Conservation (phyloP, 2,797 vertebrate species). For the Myiothlypis coronata region DNA sequence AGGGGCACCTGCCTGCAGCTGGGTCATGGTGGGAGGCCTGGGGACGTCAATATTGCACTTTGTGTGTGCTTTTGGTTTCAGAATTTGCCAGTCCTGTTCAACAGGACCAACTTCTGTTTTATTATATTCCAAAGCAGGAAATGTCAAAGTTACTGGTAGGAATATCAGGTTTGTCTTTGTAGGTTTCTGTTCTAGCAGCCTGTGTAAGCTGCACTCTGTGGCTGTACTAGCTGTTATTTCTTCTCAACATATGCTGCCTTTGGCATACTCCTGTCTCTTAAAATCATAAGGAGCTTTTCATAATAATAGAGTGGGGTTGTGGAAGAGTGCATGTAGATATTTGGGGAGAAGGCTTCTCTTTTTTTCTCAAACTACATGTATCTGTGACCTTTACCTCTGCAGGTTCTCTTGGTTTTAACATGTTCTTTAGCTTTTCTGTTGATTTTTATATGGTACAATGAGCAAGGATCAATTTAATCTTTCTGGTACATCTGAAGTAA, state of each 20-base stretch:
- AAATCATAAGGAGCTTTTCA: background rate
- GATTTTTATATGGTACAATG: constrained; percentile 17
- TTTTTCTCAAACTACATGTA: background rate
- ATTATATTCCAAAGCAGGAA: background rate
- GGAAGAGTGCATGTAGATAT: background rate
- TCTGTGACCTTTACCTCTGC: constrained; percentile 17
- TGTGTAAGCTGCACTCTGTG: background rate
- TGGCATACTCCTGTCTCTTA: background rate
- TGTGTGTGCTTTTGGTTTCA: background rate
- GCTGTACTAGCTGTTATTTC: background rate
- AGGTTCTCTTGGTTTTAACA: background rate
- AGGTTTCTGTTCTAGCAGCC: background rate
- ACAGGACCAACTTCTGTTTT: background rate
- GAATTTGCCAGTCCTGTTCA: accelerated
- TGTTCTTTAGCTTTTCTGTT: constrained; percentile 8
- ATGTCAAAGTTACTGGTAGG: background rate
- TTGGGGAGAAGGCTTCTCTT: background rate
- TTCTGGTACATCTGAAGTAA: constrained; percentile 1
- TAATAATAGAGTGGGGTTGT: background rate
- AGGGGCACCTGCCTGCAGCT: background rate
- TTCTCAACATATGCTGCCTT: background rate
- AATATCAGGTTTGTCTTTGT: background rate
- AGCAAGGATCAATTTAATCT: constrained; percentile 40
- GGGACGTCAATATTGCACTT: background rate
- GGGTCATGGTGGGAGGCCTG: background rate